Conservation (phyloP, 2,888 invertebrate genomes). For the Myopa tessellatipennis region DNA sequence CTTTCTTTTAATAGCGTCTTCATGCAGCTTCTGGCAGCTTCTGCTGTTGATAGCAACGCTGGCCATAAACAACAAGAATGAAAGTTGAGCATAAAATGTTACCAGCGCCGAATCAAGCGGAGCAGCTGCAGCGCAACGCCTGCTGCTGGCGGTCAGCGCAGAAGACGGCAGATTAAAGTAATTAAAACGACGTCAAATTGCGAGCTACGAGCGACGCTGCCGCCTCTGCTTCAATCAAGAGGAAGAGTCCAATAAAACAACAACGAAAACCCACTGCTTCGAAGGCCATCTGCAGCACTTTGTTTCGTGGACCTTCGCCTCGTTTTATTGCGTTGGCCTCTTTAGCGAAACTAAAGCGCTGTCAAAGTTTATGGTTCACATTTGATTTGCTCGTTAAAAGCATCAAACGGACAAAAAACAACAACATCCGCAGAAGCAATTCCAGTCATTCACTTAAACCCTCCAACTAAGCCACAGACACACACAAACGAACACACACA, state of each 20-base stretch:
- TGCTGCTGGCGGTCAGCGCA: slow-evolving; percentile 71
- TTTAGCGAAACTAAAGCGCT: slow-evolving; percentile 8
- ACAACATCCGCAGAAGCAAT: neutral
- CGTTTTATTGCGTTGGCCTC: neutral
- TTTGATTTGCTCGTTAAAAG: neutral
- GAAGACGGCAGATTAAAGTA: neutral
- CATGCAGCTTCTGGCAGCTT: too few species aligned
- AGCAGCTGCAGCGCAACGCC: slow-evolving; percentile 68
- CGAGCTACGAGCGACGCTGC: neutral
- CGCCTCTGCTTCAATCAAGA: neutral
- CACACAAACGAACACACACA: neutral
- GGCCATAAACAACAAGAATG: too few species aligned
- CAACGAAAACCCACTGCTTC: neutral
- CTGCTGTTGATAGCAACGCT: too few species aligned
- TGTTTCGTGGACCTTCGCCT: neutral
- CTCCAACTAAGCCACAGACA: neutral
- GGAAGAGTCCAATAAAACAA: neutral
- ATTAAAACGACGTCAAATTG: slow-evolving; percentile 15
- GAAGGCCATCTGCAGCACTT: neutral
- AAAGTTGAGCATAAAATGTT: too few species aligned
- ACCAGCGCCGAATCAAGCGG: too few species aligned
- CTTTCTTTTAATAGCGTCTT: too few species aligned
- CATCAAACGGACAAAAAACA: too few species aligned
- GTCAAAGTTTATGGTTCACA: neutral
- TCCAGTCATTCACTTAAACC: neutral